Evolutionary conservation across 64 coral and sea anemone genomes (phyloP).

Genomic region (Montipora efflorescens): DNA sequence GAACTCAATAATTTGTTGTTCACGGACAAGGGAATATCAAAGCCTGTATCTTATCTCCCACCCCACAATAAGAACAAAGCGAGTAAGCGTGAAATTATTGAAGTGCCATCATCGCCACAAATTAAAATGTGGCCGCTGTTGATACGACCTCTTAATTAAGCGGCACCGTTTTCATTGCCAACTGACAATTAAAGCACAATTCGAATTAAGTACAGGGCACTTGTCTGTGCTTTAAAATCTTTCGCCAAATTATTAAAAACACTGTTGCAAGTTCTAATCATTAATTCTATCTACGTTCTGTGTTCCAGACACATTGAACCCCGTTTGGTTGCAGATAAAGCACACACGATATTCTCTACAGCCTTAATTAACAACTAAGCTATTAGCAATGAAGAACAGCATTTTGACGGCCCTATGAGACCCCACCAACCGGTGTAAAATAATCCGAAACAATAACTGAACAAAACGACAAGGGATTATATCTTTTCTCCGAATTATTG

Average conservation of each 20-base stretch:
- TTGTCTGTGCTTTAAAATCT: not conserved
- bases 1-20: not conserved
- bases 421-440: not conserved
- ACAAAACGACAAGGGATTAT: slow-evolving; percentile 5
- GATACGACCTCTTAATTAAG: not conserved
- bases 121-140: slow-evolving; percentile 33
- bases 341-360: not conserved
- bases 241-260: not conserved
- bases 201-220: slow-evolving; percentile 30
- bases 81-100: slow-evolving; percentile 27
- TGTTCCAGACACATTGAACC: too few relatives aligned
- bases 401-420: not conserved
- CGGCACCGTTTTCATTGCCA: slow-evolving; percentile 6
- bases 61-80: slow-evolving; percentile 20
- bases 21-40: not conserved
- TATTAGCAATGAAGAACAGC: not conserved
- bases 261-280: too few relatives aligned
- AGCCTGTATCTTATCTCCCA: not conserved
- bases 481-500: slow-evolving; percentile 39
- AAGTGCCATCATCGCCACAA: slow-evolving; percentile 16
- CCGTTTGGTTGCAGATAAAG: too few relatives aligned
- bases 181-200: slow-evolving; percentile 45
- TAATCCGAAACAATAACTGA: not conserved
- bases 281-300: not conserved
- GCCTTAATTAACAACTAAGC: slow-evolving; percentile 12